Evolutionary conservation across 2,888 invertebrate species (phyloP), one percentile per base, ranked within the genome.

Genomic region (Allacma fusca): DNA sequence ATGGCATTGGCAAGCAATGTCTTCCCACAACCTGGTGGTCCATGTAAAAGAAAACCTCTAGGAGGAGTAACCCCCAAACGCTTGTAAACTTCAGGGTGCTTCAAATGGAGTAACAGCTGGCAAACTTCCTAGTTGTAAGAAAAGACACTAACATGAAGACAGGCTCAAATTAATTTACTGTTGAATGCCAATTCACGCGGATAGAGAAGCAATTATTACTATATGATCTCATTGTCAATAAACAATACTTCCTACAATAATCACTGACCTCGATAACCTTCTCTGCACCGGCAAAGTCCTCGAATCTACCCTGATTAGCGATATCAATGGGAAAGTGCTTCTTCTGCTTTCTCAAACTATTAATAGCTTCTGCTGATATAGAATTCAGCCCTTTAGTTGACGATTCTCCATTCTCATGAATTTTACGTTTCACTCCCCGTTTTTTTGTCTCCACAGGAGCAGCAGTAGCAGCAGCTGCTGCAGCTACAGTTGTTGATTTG

Each of bases 11-110:
- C 95, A 78, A 95, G 85, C 76, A 94, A 88, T 1, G 93, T 94
- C 88, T 89, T 90, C 12, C 98, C 98, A 86, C 96, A 96, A 0
- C 98, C 98, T 0, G 98, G 96, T 0, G 98, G 98, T 0, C 98
- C 98, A 87, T 98, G 97, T 68, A 98, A 88, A 71, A 99, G 88
- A 84, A 98, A 92, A 29, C 97, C 98, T 85, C 95, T 90, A 0
- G 97, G 95, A 57, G 97, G 94, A 81, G 93, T 91, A 74, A 96
- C 91, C 0, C 96, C 96, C 80, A 97, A 88, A 82, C 92, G 90
- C 78, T 89, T 88, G 86, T 95, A 97, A n/a, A 97, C 91, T 86
- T 96, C 94, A 1, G 97, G 95, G 85, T 96, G 94, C 85, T 92
- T 93, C 87, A 97, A 91, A 86, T 97, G 96, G 83, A 95, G 89